A percentile compares a stretch with the other conserved stretches of the same genome.
These are phyloP conservation scores for Bos taurus DNA, from an alignment of 2,113 vertebrate genomes.

Conservation along the genomic window DNA sequence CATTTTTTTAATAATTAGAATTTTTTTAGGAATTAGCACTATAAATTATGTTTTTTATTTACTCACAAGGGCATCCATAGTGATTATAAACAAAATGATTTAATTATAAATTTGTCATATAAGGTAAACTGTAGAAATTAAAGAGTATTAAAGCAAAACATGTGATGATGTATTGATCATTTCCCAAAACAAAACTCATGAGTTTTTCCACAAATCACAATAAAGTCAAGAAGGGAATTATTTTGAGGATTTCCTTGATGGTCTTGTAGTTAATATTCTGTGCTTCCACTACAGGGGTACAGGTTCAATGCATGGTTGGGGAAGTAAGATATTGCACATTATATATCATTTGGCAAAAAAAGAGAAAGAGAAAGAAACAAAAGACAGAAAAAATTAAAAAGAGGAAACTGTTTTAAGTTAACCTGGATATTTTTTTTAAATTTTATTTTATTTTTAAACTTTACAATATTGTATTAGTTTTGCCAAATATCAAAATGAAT, in stretches of 20 bases:
- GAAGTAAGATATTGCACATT: neutral
- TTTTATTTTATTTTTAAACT: too few species aligned
- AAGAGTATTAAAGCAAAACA: neutral
- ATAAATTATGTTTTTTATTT: neutral
- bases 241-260: neutral
- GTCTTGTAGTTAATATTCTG: neutral
- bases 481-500: too few species aligned
- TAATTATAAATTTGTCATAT: neutral
- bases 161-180: neutral
- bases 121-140: neutral
- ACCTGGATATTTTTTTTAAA: neutral
- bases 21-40: neutral
- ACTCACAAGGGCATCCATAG: neutral
- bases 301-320: neutral
- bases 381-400: neutral
- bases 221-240: neutral
- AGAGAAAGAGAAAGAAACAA: neutral
- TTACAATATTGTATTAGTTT: too few species aligned
- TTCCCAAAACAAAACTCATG: neutral
- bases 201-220: neutral
- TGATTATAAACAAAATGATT: neutral
- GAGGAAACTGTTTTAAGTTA: neutral
- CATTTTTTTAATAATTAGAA: neutral
- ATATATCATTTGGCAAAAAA: neutral
- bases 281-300: neutral